Evolutionary conservation across 2,113 vertebrate species (phyloP).

Genomic region (Alectura lathami): DNA sequence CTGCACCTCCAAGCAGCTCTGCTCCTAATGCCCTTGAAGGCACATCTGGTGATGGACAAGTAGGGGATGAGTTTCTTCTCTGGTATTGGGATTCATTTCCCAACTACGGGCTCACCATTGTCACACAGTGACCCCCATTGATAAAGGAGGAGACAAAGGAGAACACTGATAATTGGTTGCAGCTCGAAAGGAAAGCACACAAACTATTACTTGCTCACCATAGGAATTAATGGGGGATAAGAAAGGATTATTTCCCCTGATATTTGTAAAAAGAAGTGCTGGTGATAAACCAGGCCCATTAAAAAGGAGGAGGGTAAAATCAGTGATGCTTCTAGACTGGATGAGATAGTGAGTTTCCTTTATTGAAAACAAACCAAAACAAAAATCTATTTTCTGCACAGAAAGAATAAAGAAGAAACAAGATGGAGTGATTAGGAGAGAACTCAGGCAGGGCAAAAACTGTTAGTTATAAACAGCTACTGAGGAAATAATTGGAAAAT

Average conservation of each 20-base stretch:
- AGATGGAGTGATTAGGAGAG: background rate
- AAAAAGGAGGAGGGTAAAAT: constrained; percentile 7
- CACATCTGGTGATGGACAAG: background rate
- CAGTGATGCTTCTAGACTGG: background rate
- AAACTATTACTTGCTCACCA: background rate
- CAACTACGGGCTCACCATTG: background rate
- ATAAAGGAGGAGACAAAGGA: background rate
- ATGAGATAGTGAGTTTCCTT: background rate
- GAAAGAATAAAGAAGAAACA: constrained; percentile 16
- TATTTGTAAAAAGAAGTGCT: constrained; percentile 39
- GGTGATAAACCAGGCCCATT: constrained; percentile 17
- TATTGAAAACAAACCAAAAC: background rate
- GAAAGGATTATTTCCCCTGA: constrained; percentile 31
- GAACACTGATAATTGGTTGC: background rate
- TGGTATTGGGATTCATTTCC: background rate
- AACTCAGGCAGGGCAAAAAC: background rate
- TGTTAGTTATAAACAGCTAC: constrained; percentile 37
- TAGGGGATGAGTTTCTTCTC: background rate
- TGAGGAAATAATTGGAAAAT: constrained; percentile 49
- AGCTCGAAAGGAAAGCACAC: background rate
- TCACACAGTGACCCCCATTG: background rate
- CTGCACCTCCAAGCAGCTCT: background rate
- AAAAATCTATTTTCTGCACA: background rate
- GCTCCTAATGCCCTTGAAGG: background rate
- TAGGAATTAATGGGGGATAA: background rate